Conservation (phyloP, 1,140 invertebrate genomes). For the Ganaspis sp. region DNA sequence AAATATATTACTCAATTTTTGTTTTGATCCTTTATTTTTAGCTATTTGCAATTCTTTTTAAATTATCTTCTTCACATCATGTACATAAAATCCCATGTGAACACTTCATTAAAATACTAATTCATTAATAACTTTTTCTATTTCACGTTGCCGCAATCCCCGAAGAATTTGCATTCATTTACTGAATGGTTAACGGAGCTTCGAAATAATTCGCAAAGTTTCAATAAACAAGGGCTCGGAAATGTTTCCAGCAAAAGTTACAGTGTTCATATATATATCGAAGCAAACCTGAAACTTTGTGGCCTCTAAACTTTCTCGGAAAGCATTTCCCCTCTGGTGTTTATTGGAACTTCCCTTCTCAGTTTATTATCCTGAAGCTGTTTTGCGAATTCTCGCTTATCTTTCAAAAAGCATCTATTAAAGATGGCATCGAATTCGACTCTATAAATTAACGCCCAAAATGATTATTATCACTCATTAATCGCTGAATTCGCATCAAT, state of each 20-base stretch:
- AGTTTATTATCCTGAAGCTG: slow-evolving; percentile 20
- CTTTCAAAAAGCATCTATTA: neutral
- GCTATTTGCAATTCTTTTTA: slow-evolving; percentile 3
- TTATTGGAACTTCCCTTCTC: slow-evolving; percentile 16
- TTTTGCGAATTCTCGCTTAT: slow-evolving; percentile 9
- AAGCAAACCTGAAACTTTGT: slow-evolving; percentile 22
- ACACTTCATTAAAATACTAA: slow-evolving; percentile 27
- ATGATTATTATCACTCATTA: too few species aligned
- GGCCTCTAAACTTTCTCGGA: neutral
- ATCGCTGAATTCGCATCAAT: neutral
- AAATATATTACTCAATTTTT: neutral
- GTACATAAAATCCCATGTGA: slow-evolving; percentile 27
- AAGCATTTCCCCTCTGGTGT: slow-evolving; percentile 13
- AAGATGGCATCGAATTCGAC: neutral
- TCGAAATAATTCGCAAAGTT: slow-evolving; percentile 16
- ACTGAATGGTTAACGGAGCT: slow-evolving; percentile 3
- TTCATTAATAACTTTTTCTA: slow-evolving; percentile 31
- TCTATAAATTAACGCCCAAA: neutral
- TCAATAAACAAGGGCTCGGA: slow-evolving; percentile 19
- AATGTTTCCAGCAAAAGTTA: slow-evolving; percentile 23
- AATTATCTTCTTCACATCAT: slow-evolving; percentile 18
- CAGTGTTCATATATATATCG: slow-evolving; percentile 7
- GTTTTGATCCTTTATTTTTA: neutral
- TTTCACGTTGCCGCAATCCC: slow-evolving; percentile 16
- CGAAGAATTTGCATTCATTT: slow-evolving; percentile 27